Conservation (phyloP, 2,797 vertebrate species). For the Parambassis ranga region DNA sequence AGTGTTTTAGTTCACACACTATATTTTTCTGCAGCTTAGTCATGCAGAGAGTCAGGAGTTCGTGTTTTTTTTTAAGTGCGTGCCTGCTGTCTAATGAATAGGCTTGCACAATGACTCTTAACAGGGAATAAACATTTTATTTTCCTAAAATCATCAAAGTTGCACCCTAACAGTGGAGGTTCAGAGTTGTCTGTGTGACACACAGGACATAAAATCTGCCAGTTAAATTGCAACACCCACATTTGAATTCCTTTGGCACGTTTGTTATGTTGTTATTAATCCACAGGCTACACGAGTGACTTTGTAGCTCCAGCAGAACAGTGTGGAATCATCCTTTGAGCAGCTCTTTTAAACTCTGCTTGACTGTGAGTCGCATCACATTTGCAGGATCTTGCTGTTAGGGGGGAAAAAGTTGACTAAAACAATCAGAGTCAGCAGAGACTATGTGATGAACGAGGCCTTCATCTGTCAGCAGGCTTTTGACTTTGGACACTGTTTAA, state of each 20-base stretch:
- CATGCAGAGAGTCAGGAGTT: not conserved
- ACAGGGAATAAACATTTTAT: no score
- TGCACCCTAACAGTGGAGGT: not conserved
- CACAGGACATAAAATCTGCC: not conserved
- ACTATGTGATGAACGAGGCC: not conserved
- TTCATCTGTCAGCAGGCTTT: not conserved
- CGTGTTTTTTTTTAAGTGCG: not conserved
- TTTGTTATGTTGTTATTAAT: constrained; percentile 1
- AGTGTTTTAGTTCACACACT: not conserved
- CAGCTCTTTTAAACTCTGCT: not conserved
- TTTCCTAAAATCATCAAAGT: no score
- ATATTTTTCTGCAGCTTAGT: not conserved
- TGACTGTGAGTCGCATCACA: not conserved
- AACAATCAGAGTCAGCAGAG: constrained; percentile 8
- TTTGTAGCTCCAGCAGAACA: not conserved
- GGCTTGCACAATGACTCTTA: no score
- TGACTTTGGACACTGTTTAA: not conserved
- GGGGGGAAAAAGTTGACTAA: constrained; percentile 15
- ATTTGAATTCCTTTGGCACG: not conserved
- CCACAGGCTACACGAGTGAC: not conserved
- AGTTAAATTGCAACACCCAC: not conserved
- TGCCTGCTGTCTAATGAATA: no score
- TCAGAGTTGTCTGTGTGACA: not conserved
- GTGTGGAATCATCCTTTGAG: not conserved
- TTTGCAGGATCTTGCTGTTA: not conserved